Conservation (phyloP, 2,797 vertebrate species). For the Propithecus perrieri region DNA sequence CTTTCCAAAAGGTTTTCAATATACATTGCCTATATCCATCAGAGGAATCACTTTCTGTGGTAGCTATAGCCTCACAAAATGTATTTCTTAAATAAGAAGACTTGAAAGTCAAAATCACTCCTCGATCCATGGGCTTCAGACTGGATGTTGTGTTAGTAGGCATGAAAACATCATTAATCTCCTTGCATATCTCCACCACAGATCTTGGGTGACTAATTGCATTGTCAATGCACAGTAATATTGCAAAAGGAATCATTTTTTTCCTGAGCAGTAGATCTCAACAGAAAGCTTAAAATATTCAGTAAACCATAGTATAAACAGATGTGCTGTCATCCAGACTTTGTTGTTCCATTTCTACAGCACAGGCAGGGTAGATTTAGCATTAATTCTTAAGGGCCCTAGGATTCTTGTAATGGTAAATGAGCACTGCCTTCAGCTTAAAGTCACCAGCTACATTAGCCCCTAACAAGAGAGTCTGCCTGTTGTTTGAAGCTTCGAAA, state of each 20-base stretch:
- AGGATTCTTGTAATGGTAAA: neutral
- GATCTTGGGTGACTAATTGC: neutral
- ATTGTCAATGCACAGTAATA: neutral
- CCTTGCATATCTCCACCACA: neutral
- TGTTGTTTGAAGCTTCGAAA: neutral
- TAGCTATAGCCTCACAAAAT: neutral
- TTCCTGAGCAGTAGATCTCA: neutral
- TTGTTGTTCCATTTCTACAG: neutral
- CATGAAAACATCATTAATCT: neutral
- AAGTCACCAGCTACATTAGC: neutral
- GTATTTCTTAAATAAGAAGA: neutral
- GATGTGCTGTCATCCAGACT: neutral
- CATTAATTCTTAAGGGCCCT: neutral
- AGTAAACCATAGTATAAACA: neutral
- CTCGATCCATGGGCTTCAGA: neutral
- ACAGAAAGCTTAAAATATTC: neutral
- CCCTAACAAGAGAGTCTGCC: neutral
- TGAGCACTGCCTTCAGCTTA: neutral
- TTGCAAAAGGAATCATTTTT: neutral
- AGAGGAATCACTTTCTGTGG: neutral
- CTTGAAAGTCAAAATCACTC: neutral
- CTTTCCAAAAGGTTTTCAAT: neutral
- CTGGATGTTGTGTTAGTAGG: neutral
- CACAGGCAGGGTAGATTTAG: neutral
- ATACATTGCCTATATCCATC: neutral